Percentiles rank a stretch among this genome's conserved stretches.
These are phyloP conservation scores for Drosophila atroscutellata DNA, from an alignment of 2,888 invertebrate genomes.

Conservation along the genomic window DNA sequence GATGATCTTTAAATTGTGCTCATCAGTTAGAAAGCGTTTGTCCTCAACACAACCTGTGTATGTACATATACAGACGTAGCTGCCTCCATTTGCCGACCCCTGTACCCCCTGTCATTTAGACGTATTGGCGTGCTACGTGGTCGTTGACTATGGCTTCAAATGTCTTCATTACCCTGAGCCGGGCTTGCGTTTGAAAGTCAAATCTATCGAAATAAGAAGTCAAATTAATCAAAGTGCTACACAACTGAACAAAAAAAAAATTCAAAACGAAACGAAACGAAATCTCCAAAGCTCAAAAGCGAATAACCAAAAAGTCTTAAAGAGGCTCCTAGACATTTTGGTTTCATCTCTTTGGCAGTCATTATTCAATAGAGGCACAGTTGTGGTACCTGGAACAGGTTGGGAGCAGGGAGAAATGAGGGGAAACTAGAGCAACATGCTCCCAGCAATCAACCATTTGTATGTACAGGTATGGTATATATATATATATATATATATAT, in stretches of 20 bases:
- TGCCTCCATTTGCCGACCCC: constrained; percentile 1
- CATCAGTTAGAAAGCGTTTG: constrained; percentile 65
- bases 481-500: background rate
- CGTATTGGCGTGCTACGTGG: constrained; percentile 48
- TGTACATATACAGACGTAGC: background rate
- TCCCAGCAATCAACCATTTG: constrained; percentile 9
- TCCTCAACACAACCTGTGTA: constrained; percentile 15
- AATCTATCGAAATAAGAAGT: constrained; percentile 58
- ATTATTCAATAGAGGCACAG: constrained; percentile 38
- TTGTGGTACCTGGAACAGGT: constrained; percentile 32
- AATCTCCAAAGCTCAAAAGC: constrained; percentile 21
- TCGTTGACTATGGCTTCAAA: constrained; percentile 40
- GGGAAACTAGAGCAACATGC: constrained; percentile 24
- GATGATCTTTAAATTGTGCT: constrained; percentile 27
- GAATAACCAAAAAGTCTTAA: constrained; percentile 25
- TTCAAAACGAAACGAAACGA: constrained; percentile 25
- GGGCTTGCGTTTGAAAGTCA: constrained; percentile 62
- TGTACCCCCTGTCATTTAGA: constrained; percentile 28
- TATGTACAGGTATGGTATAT: background rate
- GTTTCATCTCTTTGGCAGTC: constrained; percentile 20
- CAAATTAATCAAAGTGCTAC: constrained; percentile 69
- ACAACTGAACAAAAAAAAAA: constrained; percentile 28
- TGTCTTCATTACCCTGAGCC: constrained; percentile 35
- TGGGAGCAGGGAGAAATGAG: constrained; percentile 7
- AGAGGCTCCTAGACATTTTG: constrained; percentile 30